A percentile compares a stretch with the other conserved stretches of the same genome.
These are phyloP conservation scores for Hyphantria cunea DNA, from an alignment of 1,140 invertebrate genomes.

Conservation along the genomic window DNA sequence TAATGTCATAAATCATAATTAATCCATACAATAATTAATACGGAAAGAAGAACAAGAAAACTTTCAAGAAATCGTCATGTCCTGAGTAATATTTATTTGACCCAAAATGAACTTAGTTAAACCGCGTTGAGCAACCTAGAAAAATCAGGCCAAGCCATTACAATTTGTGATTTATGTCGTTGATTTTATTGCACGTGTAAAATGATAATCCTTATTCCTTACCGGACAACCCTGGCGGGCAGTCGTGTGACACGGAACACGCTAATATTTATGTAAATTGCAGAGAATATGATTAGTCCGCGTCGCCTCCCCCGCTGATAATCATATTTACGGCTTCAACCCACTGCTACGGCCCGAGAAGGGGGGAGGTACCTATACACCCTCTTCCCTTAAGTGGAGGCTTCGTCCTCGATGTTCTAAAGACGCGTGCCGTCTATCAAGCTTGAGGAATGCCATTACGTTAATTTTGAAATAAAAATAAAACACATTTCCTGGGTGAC, in stretches of 20 bases:
- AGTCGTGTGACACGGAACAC: slow-evolving; percentile 72
- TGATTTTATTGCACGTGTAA: too few species aligned
- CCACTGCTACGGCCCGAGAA: slow-evolving; percentile 28
- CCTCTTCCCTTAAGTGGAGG: slow-evolving; percentile 25
- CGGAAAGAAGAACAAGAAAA: too few species aligned
- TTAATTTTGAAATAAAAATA: slow-evolving; percentile 3
- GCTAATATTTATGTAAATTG: slow-evolving; percentile 81
- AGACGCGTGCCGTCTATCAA: slow-evolving; percentile 27
- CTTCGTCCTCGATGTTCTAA: slow-evolving; percentile 32
- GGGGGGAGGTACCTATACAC: slow-evolving; percentile 20
- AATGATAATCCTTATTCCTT: too few species aligned
- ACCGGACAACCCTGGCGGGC: slow-evolving; percentile 28
- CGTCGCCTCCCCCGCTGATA: slow-evolving; percentile 74
- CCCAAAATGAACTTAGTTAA: too few species aligned
- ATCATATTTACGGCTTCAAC: slow-evolving; percentile 75
- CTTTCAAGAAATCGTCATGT: too few species aligned
- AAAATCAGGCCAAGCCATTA: too few species aligned
- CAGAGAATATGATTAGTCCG: slow-evolving; percentile 79
- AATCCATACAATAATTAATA: too few species aligned
- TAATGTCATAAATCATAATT: too few species aligned
- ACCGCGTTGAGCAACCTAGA: too few species aligned
- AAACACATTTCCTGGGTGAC: neutral
- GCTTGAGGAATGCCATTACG: slow-evolving; percentile 3
- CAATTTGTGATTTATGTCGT: too few species aligned
- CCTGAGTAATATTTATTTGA: too few species aligned